These are phyloP conservation scores for Pammene fasciana DNA, from an alignment of 2,888 invertebrate genomes.

Conservation along the genomic window DNA sequence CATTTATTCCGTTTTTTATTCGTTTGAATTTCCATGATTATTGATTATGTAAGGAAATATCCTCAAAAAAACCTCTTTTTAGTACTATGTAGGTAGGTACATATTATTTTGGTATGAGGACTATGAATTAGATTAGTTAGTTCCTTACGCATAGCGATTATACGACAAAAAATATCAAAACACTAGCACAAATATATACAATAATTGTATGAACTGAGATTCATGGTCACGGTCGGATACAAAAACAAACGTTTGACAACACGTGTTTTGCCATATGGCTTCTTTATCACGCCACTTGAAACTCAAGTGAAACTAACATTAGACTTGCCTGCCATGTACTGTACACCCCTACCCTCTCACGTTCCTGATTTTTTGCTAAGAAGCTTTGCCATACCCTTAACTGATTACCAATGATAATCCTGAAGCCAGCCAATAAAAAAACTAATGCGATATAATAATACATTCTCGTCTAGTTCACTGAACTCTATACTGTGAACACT, in stretches of 20 bases:
- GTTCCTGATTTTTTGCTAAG: conserved; percentile 20
- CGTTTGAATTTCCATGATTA: not conserved
- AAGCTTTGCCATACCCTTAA: conserved; percentile 3
- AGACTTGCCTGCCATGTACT: conserved; percentile 45
- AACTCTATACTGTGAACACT: conserved; percentile 1
- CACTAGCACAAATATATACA: not conserved
- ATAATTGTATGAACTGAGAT: conserved; percentile 46
- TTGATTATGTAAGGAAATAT: not conserved
- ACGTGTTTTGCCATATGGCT: conserved; percentile 72
- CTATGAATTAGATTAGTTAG: no score
- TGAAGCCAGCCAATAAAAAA: conserved; percentile 21
- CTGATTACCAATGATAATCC: conserved; percentile 20
- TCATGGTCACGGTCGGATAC: conserved; percentile 66
- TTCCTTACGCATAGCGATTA: no score
- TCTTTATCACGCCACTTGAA: conserved; percentile 66
- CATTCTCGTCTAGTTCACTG: conserved; percentile 16
- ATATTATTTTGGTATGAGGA: no score
- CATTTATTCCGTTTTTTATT: no score
- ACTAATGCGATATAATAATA: conserved; percentile 25
- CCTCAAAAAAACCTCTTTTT: not conserved
- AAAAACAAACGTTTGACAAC: conserved; percentile 54
- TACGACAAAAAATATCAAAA: no score
- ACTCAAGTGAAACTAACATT: conserved; percentile 55
- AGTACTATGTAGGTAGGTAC: no score
- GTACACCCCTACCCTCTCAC: conserved; percentile 1